A percentile compares a stretch with the other conserved stretches of the same genome.
phyloP scores from a whole-genome alignment of 1,140 invertebrate genomes.

The Drosophila tani region DNA sequence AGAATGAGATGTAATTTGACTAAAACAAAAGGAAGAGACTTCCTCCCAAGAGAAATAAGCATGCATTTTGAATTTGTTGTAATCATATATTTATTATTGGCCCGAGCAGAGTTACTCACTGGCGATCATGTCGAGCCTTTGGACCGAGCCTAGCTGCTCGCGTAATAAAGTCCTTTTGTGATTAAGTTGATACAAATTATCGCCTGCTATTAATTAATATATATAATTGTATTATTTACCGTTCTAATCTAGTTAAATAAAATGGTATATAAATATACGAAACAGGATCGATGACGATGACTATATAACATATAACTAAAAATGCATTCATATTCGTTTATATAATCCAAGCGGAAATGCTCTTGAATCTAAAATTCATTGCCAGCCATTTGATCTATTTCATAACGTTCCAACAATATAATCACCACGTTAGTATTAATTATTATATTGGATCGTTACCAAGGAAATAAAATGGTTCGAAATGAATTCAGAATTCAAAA shows the following conservation, averaged over 20 bases:
- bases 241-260: background rate
- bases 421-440: too few species aligned
- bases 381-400: background rate
- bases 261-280: background rate
- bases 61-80: too few species aligned
- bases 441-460: background rate
- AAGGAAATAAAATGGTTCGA: background rate
- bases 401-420: background rate
- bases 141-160: too few species aligned
- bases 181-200: background rate
- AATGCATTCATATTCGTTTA: background rate
- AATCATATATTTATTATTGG: background rate
- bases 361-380: too few species aligned
- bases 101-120: too few species aligned
- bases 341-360: too few species aligned
- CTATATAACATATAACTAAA: constrained; percentile 4
- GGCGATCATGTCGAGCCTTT: too few species aligned
- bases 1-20: too few species aligned
- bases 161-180: background rate
- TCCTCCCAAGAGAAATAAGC: too few species aligned
- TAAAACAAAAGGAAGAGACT: too few species aligned
- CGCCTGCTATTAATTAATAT: background rate
- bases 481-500: constrained; percentile 32
- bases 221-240: background rate
- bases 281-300: background rate